phyloP scores from a whole-genome alignment of 2,888 invertebrate species.

The Chloromyia formosa region DNA sequence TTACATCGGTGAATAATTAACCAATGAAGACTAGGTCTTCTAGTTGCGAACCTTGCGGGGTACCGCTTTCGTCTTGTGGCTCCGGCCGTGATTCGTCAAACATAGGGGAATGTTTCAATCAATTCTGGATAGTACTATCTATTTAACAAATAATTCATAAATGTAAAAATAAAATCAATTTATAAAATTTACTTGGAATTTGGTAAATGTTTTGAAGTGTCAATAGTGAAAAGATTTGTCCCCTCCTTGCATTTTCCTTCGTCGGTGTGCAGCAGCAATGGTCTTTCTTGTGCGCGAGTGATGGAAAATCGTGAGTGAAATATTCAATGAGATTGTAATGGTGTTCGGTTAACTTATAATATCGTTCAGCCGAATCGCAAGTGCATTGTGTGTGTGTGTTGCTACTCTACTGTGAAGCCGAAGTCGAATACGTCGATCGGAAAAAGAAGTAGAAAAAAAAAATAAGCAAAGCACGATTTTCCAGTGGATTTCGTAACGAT shows the following conservation, averaged over 20 bases:
- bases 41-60: constrained; percentile 37
- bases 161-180: background rate
- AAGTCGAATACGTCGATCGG: constrained; percentile 2
- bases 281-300: constrained; percentile 5
- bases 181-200: background rate
- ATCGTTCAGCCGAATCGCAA: background rate
- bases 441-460: constrained; percentile 4
- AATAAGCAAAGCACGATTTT: constrained; percentile 36
- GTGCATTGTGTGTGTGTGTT: background rate
- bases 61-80: background rate
- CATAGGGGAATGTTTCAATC: no score
- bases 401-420: background rate
- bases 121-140: background rate
- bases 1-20: constrained; percentile 36
- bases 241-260: background rate
- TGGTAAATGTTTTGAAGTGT: background rate
- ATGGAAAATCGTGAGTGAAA: constrained; percentile 40
- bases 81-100: no score
- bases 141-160: background rate
- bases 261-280: background rate
- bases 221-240: background rate
- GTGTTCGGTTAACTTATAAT: constrained; percentile 24
- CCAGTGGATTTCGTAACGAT: constrained; percentile 41
- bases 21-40: constrained; percentile 23
- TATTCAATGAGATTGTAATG: constrained; percentile 13